Base-by-base conservation (phyloP, 2,888 invertebrate species). In the Drosophila diplacantha region DNA sequence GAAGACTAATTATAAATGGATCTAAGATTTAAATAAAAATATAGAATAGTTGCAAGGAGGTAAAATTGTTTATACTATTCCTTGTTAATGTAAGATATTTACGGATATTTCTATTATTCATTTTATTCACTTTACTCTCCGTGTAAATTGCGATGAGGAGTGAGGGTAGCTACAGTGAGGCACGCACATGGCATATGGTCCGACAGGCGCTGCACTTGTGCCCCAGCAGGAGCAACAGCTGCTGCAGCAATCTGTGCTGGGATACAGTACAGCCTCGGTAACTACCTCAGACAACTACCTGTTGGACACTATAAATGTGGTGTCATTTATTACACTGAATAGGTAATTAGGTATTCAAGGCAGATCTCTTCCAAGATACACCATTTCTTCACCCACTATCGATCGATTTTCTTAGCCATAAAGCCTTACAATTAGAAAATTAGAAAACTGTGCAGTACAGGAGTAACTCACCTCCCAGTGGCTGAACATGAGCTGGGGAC, bases 401-500 rank as follows among this genome's bases (percentile, higher is more conserved):
- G 3, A 14, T 3, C 1, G 6, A 16, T 32, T 53, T 32, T 1
- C 8, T 34, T 7, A 20, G 11, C 20, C 26, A 3, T 14, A 44
- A 29, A 16, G 1, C 24, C 4, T 5, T 12, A 26, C 5, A 47
- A 1, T 47, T 32, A 39, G 16, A 1, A 12, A 49, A 16, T 5
- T 7, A 6, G n/a, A n/a, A 2, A 9, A 18, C 39, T 59, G 14
- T 11, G 11, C 7, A 14, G 24, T 63, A 67, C 56, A 38, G 63
- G 65, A 85, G 44, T 46, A 9, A 41, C 90, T 90, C 85, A 96
- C 96, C 94, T 99, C 98, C 95, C 98, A 99, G 88, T 99, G 98
- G 86, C 97, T 97, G 90, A 98, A 98, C 80, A 95, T 91, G 74
- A 99, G 91, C 88, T 97, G 98, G 1, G 99, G 98, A 86, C 94